phyloP scores from a whole-genome alignment of 92 coral and sea anemone genomes.

The Palythoa caribaeorum region DNA sequence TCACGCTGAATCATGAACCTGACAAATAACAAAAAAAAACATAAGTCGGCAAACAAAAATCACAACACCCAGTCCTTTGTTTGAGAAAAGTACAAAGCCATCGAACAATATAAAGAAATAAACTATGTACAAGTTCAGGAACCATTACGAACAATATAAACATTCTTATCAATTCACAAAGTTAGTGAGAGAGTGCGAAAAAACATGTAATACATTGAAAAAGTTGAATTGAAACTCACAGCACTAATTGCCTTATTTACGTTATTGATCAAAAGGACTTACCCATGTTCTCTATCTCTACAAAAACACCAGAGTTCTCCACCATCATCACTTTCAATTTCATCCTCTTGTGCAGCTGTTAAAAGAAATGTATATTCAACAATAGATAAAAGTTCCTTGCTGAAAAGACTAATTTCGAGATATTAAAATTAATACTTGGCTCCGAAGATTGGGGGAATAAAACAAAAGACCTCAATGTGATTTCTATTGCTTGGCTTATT shows the following conservation, averaged over 20 bases:
- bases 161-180: conserved; percentile 21
- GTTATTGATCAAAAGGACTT: conserved; percentile 53
- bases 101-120: conserved; percentile 46
- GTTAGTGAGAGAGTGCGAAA: conserved; percentile 23
- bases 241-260: conserved; percentile 28
- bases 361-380: conserved; percentile 50
- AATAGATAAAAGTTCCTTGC: conserved; percentile 58
- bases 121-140: conserved; percentile 52
- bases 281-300: conserved; percentile 66
- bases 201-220: conserved; percentile 32
- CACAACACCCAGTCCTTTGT: conserved; percentile 51
- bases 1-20: conserved; percentile 64
- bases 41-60: conserved; percentile 47
- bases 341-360: conserved; percentile 57
- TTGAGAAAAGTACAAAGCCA: conserved; percentile 52
- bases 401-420: conserved; percentile 47
- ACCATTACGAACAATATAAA: conserved; percentile 29
- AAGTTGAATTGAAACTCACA: conserved; percentile 45
- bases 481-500: conserved; percentile 55
- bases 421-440: conserved; percentile 57
- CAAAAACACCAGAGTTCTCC: conserved; percentile 63
- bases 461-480: conserved; percentile 56
- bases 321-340: conserved; percentile 49
- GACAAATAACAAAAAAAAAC: conserved; percentile 46
- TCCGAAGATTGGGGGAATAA: conserved; percentile 55